A percentile compares a stretch with the other conserved stretches of the same genome.
phyloP scores from a whole-genome alignment of 2,888 invertebrate species.

The Cremastobaeus sp. region DNA sequence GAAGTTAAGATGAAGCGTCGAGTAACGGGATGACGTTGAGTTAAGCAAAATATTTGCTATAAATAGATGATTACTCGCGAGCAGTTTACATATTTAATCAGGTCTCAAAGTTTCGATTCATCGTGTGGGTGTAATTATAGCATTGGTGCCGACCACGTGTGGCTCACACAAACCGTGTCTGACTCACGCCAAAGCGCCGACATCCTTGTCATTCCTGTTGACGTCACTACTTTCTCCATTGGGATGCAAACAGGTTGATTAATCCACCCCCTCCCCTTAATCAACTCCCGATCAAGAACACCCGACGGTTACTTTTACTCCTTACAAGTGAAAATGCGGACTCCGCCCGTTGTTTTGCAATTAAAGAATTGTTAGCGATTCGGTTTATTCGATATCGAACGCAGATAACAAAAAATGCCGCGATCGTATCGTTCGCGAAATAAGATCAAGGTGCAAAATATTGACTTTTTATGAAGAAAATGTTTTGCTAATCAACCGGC shows the following conservation, averaged over 20 bases:
- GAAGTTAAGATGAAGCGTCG: too few species aligned
- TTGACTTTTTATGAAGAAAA: slow-evolving; percentile 15
- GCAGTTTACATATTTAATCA: slow-evolving; percentile 32
- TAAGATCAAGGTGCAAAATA: slow-evolving; percentile 30
- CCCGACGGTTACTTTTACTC: neutral
- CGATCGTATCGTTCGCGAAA: slow-evolving; percentile 7
- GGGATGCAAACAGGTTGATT: neutral
- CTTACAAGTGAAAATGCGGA: too few species aligned
- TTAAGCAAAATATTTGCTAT: too few species aligned
- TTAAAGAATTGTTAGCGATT: too few species aligned
- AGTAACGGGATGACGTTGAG: too few species aligned
- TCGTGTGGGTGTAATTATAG: slow-evolving; percentile 48
- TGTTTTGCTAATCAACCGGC: slow-evolving; percentile 9
- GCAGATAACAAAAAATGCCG: slow-evolving; percentile 7
- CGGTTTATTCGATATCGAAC: slow-evolving; percentile 2
- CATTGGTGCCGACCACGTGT: slow-evolving; percentile 37
- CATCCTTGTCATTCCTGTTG: slow-evolving; percentile 44
- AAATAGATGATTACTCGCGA: too few species aligned
- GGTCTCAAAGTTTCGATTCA: slow-evolving; percentile 22
- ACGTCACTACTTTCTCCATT: slow-evolving; percentile 39
- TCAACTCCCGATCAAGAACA: too few species aligned
- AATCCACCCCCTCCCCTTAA: too few species aligned
- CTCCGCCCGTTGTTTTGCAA: too few species aligned
- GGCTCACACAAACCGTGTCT: slow-evolving; percentile 18
- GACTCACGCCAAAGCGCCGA: slow-evolving; percentile 33